Base-by-base conservation (phyloP, 1,140 invertebrate genomes). In the Drosophila setifemur region DNA sequence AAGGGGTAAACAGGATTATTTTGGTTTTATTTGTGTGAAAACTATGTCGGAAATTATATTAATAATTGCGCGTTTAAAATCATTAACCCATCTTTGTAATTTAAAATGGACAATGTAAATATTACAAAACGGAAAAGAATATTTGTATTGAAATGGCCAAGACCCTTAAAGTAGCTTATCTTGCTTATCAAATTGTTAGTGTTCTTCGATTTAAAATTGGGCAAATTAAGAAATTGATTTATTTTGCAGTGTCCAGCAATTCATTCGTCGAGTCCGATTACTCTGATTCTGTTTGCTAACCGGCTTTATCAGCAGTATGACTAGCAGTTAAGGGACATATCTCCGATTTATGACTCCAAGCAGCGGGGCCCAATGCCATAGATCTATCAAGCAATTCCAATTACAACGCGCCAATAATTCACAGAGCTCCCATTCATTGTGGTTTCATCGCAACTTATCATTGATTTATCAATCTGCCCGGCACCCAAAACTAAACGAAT, bases 381-480 rank as follows among this genome's bases (percentile, higher is more conserved):
- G 21, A 63, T 48, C 31, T 6, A 26, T 60, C 42, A 11, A 21
- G 8, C 33, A 6, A 48, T 63, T 63, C 45, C 58, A 63, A 63
- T 64, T 64, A 40, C 57, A 49, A 14, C 26, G 12, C 19, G 40
- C 12, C 40, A 55, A 33, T 45, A 54, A 44, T 33, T 54, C 40
- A 44, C 50, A 18, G 16, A 44, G 28, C 50, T 47, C 19, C 26
- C 18, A 57, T 35, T 55, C 39, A 39, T 21, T 45, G 26, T 12
- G 53, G 29, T n/a, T 37, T 23, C 53, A 31, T 31, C 33, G 64
- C 9, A 37, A 69, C 31, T 14, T 42, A 69, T 69, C 64, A 58
- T 43, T 69, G 64, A 70, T 35, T 57, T 47, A 70, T 57, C 63
- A 55, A 35, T 47, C 28, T 69, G 42, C 18, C 16, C 31, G 23